A percentile compares a stretch with the other conserved stretches of the same genome.
Evolutionary conservation across 2,888 invertebrate species (phyloP).

Genomic region (Epicampocera succincta): DNA sequence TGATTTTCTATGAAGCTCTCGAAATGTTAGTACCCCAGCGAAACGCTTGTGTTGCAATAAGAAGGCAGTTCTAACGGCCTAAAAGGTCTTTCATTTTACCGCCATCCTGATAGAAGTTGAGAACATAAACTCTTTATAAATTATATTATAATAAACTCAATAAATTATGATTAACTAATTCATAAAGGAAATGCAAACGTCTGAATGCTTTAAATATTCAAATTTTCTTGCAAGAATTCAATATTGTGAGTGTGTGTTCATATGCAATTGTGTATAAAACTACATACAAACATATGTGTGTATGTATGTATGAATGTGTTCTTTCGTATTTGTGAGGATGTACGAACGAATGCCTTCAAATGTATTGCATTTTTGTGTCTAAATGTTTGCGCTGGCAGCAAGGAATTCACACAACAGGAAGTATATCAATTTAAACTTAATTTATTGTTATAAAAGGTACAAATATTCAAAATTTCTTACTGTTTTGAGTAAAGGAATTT

Average conservation of each 20-base stretch:
- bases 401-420: conserved; percentile 38
- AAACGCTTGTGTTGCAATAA: too few relatives aligned
- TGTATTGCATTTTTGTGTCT: neutral
- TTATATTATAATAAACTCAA: conserved; percentile 66
- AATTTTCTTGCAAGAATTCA: neutral
- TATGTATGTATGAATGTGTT: neutral
- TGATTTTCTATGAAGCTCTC: too few relatives aligned
- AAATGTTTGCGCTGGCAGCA: neutral
- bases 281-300: neutral
- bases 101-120: conserved; percentile 11
- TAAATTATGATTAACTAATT: conserved; percentile 68
- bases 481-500: conserved; percentile 30
- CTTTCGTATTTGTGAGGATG: neutral
- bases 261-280: too few relatives aligned
- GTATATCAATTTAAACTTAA: conserved; percentile 54
- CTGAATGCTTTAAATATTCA: conserved; percentile 47
- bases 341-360: neutral
- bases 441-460: conserved; percentile 10
- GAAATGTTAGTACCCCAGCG: too few relatives aligned
- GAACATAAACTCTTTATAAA: conserved; percentile 54
- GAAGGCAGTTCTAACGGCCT: too few relatives aligned
- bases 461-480: conserved; percentile 7
- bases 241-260: too few relatives aligned
- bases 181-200: conserved; percentile 60
- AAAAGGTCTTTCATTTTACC: too few relatives aligned